Evolutionary conservation across 2,888 invertebrate species (phyloP), one percentile per base, ranked within the genome.

Genomic region (Nemurella pictetii): DNA sequence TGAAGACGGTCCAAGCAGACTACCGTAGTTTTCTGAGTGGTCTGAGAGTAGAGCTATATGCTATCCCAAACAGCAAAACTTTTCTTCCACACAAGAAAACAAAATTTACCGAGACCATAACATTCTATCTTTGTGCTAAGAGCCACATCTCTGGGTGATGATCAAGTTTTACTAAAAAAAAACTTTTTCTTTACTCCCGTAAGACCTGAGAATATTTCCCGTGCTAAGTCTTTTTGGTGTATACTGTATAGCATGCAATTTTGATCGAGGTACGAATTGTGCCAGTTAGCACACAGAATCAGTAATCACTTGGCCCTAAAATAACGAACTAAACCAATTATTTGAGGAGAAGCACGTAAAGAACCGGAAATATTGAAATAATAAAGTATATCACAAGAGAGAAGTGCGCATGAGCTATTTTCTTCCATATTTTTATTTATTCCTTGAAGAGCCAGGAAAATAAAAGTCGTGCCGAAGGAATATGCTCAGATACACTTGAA

Each of bases 91-190:
- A 74, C 35, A 75, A 74, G 84, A 77, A 84, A 84, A 84, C 30
- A 84, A 84, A 84, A 84, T 84, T 84, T 84, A 73, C 30, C 75
- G 35, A 75, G 26, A 75, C 77, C 84, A 84, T 84, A 84, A 84
- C 32, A 35, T 84, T 84, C 84, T 77, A 84, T 84, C 84, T 77
- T 32, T 77, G 77, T 30, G 72, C 55, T 83, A 83, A 35, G 35
- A 80, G 32, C 80, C 35, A 80, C 20, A 29, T 80, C 30, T 80
- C 80, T 30, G 2, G 29, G 80, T 32, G 80, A 80, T 80, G 80
- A 80, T 80, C 80, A 80, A 80, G 30, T 80, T 80, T n/a, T 30
- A 35, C 80, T 80, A 30, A 80, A 80, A 80, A 80, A 80, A n/a
- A n/a, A n/a, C n/a, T n/a, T 36, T 80, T 80, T 80, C n/a, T n/a